Evolutionary conservation across 2,797 vertebrate species (phyloP).

Genomic region (Enteromius thamalakanensis): DNA sequence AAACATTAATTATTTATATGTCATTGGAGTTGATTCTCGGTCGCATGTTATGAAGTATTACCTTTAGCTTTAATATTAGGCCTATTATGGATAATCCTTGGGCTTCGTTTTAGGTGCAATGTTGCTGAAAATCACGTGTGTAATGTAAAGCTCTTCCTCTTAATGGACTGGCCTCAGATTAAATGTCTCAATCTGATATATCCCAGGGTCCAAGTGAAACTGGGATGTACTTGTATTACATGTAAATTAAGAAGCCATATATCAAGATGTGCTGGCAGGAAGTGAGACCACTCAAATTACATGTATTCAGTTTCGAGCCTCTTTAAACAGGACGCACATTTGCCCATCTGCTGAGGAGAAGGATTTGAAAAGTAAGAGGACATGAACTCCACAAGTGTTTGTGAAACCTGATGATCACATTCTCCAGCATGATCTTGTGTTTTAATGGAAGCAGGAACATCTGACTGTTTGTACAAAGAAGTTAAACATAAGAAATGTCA

Average conservation of each 20-base stretch:
- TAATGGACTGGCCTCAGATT: neutral
- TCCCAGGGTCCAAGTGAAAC: slow-evolving; percentile 9
- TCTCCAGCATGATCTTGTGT: neutral
- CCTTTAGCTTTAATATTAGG: neutral
- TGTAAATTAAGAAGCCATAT: neutral
- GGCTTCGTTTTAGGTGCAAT: neutral
- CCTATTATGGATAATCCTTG: neutral
- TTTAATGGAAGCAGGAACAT: neutral
- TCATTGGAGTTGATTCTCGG: neutral
- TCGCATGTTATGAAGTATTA: neutral
- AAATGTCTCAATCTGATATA: neutral
- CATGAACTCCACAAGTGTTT: neutral
- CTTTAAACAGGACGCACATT: neutral
- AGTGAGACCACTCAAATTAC: slow-evolving; percentile 8
- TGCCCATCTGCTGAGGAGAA: neutral
- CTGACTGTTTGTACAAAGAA: neutral
- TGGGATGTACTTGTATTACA: slow-evolving; percentile 20
- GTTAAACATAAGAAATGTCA: neutral
- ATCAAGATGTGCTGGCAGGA: slow-evolving; percentile 16
- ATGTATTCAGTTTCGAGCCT: neutral
- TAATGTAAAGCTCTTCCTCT: slow-evolving; percentile 3
- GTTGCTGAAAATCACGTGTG: neutral
- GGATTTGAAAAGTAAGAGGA: slow-evolving; percentile 2
- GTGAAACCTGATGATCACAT: neutral
- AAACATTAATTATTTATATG: neutral